These are phyloP conservation scores for Psammodynastes pulverulentus DNA, from an alignment of 2,113 vertebrate genomes.

Conservation along the genomic window DNA sequence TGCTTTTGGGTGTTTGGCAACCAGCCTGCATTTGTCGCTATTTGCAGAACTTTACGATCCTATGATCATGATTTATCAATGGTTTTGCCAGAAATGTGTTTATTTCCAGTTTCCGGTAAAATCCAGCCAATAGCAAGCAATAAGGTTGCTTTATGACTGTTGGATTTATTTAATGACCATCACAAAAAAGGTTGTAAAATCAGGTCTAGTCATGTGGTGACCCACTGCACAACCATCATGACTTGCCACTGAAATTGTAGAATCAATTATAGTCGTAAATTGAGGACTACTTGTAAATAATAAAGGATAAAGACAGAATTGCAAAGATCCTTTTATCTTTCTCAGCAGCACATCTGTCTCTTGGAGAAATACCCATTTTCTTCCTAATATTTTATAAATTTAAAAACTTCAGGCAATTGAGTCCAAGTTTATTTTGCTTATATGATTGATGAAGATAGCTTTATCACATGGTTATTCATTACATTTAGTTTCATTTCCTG, in stretches of 20 bases:
- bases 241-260: not conserved
- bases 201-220: not conserved
- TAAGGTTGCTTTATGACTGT: not conserved
- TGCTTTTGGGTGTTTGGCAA: not conserved
- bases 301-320: not conserved
- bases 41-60: not conserved
- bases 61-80: not conserved
- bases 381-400: not conserved
- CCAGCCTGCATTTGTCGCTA: not conserved
- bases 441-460: not conserved
- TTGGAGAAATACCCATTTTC: not conserved
- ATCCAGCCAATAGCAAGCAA: not conserved
- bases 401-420: not conserved
- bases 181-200: not conserved
- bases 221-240: not conserved
- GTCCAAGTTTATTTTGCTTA: not conserved
- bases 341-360: not conserved
- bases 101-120: not conserved
- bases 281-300: not conserved
- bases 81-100: not conserved
- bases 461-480: slow-evolving; percentile 21
- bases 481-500: slow-evolving; percentile 34
- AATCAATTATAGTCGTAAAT: not conserved
- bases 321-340: not conserved
- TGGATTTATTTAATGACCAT: not conserved